A percentile compares a stretch with the other conserved stretches of the same genome.
Evolutionary conservation across 2,113 vertebrate species (phyloP).

Genomic region (Equus quagga): DNA sequence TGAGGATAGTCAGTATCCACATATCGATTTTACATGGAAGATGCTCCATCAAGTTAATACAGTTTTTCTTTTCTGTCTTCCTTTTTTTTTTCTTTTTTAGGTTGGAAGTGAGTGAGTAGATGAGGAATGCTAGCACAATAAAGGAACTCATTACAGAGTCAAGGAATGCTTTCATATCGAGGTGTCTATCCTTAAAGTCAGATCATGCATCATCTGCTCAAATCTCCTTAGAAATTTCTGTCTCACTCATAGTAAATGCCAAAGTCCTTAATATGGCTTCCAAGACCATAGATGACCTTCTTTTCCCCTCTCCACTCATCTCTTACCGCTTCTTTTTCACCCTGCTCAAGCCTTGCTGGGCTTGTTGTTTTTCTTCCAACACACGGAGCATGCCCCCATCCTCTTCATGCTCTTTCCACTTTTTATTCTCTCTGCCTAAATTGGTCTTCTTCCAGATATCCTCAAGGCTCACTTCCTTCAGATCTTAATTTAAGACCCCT

Average conservation of each 20-base stretch:
- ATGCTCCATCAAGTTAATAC: background rate
- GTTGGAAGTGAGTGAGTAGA: background rate
- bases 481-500: background rate
- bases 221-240: background rate
- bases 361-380: background rate
- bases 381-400: background rate
- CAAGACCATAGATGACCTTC: background rate
- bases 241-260: background rate
- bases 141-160: background rate
- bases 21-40: background rate
- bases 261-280: background rate
- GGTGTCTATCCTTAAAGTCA: background rate
- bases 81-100: background rate
- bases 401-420: background rate
- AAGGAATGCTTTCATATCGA: background rate
- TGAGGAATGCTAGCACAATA: background rate
- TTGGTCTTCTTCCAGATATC: background rate
- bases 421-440: background rate
- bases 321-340: background rate
- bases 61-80: background rate
- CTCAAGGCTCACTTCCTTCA: background rate
- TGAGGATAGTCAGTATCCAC: background rate
- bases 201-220: background rate
- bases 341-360: no score
- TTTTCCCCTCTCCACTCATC: background rate